phyloP scores from a whole-genome alignment of 2,888 invertebrate genomes.

The Heliconius cydno region DNA sequence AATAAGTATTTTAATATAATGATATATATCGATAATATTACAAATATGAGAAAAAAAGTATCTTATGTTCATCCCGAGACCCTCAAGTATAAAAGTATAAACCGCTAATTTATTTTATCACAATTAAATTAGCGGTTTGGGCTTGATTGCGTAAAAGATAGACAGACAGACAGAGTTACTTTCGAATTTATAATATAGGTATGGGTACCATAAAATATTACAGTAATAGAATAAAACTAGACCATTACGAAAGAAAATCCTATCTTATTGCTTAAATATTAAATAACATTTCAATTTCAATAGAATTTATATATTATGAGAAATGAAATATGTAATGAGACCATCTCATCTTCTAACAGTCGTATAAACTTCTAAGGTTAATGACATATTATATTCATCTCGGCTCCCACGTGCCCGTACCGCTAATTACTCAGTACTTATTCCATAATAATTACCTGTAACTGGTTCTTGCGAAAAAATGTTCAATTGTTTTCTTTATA shows the following conservation, averaged over 20 bases:
- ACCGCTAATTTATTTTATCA: no score
- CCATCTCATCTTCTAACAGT: background rate
- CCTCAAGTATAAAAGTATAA: no score
- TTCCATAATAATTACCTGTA: constrained; percentile 34
- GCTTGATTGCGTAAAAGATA: no score
- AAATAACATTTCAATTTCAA: constrained; percentile 8
- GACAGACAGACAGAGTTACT: no score
- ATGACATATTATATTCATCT: constrained; percentile 43
- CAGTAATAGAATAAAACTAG: background rate
- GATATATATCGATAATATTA: no score
- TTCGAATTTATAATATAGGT: no score
- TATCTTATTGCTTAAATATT: constrained; percentile 10
- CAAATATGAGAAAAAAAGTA: no score
- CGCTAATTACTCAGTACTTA: constrained; percentile 37
- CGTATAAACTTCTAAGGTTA: constrained; percentile 38
- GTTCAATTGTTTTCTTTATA: constrained; percentile 36
- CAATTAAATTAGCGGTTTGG: no score
- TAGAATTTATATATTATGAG: constrained; percentile 9
- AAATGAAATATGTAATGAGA: constrained; percentile 3
- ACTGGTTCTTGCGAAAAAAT: constrained; percentile 38
- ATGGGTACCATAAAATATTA: background rate
- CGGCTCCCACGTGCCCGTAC: constrained; percentile 43
- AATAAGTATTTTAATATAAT: no score
- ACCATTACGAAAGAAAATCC: constrained; percentile 1
- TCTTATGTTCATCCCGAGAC: no score